A percentile compares a stretch with the other conserved stretches of the same genome.
Conservation (phyloP, 37 sponge, comb jelly and placozoan species). For the Oscarella lobularis region DNA sequence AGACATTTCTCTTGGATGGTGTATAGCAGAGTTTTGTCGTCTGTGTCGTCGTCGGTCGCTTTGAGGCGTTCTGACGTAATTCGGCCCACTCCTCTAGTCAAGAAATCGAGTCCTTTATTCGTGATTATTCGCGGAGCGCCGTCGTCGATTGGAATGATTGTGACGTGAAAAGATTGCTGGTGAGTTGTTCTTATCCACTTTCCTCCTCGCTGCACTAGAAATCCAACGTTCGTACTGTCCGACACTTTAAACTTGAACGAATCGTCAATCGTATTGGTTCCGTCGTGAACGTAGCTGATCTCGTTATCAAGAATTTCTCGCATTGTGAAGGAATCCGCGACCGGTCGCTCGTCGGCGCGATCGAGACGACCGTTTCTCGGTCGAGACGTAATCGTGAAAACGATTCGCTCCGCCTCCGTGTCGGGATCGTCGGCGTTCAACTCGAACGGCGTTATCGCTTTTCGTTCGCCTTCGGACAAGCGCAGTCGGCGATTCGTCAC, state of each 20-base stretch:
- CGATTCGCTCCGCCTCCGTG: not conserved
- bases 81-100: not conserved
- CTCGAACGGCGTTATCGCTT: not conserved
- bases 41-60: constrained; percentile 1
- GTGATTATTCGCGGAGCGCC: not conserved
- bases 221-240: not conserved
- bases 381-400: not conserved
- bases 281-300: not conserved
- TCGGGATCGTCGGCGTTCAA: not conserved
- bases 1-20: not conserved
- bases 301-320: not conserved
- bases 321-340: not conserved
- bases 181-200: not conserved
- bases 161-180: not conserved
- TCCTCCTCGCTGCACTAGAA: not conserved
- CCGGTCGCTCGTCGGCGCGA: not conserved
- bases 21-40: not conserved
- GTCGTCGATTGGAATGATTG: not conserved
- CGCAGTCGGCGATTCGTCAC: not conserved
- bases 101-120: not conserved
- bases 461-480: not conserved
- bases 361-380: not conserved
- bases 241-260: not conserved
- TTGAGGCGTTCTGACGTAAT: not conserved
- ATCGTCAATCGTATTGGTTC: not conserved